Evolutionary conservation across 1,140 invertebrate genomes (phyloP).

Genomic region (Kradibia gibbosae): DNA sequence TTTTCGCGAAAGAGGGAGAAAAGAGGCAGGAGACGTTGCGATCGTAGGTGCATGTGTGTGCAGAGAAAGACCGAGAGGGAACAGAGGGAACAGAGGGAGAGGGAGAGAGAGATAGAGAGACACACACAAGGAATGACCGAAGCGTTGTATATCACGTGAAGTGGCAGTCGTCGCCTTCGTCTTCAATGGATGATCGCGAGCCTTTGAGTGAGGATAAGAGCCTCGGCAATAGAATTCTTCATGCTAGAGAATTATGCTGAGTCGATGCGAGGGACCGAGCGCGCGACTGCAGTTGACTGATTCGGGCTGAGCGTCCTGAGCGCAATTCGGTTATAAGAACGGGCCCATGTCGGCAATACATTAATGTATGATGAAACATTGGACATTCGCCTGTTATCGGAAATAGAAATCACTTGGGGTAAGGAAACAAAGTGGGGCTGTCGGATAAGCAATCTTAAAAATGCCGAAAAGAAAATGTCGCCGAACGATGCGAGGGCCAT

Average conservation of each 20-base stretch:
- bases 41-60: too few species aligned
- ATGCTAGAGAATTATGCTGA: too few species aligned
- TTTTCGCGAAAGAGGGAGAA: slow-evolving; percentile 44
- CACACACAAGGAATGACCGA: too few species aligned
- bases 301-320: neutral
- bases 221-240: too few species aligned
- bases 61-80: neutral
- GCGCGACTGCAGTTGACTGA: too few species aligned
- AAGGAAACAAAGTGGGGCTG: neutral
- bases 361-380: neutral
- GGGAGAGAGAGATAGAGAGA: neutral
- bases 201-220: too few species aligned
- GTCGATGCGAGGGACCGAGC: too few species aligned
- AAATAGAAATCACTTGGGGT: neutral
- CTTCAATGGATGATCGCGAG: too few species aligned
- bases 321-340: neutral
- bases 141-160: too few species aligned
- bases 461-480: neutral
- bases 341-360: neutral
- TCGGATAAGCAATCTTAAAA: neutral
- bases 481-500: neutral
- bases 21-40: slow-evolving; percentile 15
- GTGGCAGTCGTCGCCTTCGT: too few species aligned
- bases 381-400: neutral
- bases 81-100: neutral